Evolutionary conservation across 2,888 invertebrate species (phyloP), one percentile per base, ranked within the genome.

Genomic region (Synanthedon vespiformis): DNA sequence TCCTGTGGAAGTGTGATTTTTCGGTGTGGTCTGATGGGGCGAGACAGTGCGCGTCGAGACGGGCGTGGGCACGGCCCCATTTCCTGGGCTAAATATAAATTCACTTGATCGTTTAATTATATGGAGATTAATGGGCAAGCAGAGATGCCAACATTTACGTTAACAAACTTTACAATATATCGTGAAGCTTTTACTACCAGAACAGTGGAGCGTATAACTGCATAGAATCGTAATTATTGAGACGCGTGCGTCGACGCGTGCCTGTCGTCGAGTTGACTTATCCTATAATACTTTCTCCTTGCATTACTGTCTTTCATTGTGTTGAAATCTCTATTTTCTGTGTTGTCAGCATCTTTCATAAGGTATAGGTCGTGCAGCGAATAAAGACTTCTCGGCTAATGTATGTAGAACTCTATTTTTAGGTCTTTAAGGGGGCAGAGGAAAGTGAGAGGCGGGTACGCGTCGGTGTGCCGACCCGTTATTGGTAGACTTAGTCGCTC

Each of bases 101-200:
- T 86, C 77, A 79, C 82, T 86, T 84, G 84, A 85, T 85, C 84
- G 83, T 86, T 83, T 86, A 82, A 85, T 85, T 86, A 85, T 84
- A 83, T 84, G 77, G 79, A 85, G 85, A 86, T 86, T 81, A 85
- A 86, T 85, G 76, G 77, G 70, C 72, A 68, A 71, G 70, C 67
- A 71, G 70, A 68, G 76, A 81, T 77, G 83, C 78, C 80, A 80
- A 78, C 78, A 70, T 79, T 74, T 62, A 70, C 74, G 77, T 76
- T 79, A 80, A 76, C 79, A 82, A 77, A 78, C 72, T 73, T 70
- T 52, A 55, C 74, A 66, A 68, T 73, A 75, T 71, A 71, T 69
- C 68, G 67, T 68, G 71, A 70, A 72, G 65, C 67, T 59, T 70
- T 69, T 69, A 71, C 74, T 73, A 73, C 34, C 34, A 34, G 34